These are phyloP conservation scores for Nyctibius grandis DNA, from an alignment of 2,797 vertebrate genomes.

Conservation along the genomic window DNA sequence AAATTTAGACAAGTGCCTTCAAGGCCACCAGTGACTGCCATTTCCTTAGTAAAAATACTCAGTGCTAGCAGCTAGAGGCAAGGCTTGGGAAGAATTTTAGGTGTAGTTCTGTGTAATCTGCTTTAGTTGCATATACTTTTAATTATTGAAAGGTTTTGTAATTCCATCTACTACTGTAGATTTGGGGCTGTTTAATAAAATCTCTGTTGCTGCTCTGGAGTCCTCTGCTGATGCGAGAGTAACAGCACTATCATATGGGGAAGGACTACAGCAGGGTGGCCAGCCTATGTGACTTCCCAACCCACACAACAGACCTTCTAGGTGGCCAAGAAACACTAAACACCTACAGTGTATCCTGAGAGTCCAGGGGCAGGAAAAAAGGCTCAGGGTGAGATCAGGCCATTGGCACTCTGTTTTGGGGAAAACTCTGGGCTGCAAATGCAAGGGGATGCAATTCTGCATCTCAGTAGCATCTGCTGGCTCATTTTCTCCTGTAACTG, in stretches of 20 bases:
- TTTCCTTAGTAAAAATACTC: background rate
- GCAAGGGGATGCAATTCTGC: background rate
- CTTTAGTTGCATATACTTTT: background rate
- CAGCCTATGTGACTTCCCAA: background rate
- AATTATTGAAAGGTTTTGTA: background rate
- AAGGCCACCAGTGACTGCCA: background rate
- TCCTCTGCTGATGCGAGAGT: background rate
- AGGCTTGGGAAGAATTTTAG: background rate
- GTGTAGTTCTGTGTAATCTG: background rate
- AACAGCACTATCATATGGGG: background rate
- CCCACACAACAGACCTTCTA: background rate
- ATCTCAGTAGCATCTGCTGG: background rate
- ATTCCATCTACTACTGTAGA: background rate
- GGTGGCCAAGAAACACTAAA: background rate
- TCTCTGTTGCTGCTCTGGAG: background rate
- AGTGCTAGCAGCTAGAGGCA: background rate
- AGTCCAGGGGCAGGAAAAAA: background rate
- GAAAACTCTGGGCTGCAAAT: background rate
- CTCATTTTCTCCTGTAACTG: background rate
- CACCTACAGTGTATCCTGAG: background rate
- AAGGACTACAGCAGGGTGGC: background rate
- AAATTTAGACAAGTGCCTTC: slow-evolving; percentile 24
- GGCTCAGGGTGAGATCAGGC: background rate
- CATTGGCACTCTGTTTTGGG: background rate
- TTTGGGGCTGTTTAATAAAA: background rate